Evolutionary conservation across 2,888 invertebrate species (phyloP), one percentile per base, ranked within the genome.

Genomic region (Panopea generosa): DNA sequence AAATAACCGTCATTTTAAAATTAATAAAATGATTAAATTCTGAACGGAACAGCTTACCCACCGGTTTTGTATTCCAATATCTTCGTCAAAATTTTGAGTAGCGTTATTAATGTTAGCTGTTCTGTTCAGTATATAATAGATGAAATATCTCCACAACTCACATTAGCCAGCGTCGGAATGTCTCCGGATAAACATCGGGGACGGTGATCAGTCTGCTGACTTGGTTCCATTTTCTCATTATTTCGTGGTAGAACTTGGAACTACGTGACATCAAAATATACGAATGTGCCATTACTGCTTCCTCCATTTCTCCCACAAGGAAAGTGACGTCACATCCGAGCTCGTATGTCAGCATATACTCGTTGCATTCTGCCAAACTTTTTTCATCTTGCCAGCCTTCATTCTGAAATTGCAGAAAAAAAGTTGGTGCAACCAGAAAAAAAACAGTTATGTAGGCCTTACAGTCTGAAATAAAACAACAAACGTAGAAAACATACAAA

Each of bases 241-340:
- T 29, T 3, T 77, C 24, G n/a, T 59, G 56, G 62, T 43, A 26
- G 57, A 52, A 18, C 29, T 60, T 60, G 29, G 60, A 45, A 29
- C 63, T 81, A 18, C 80, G 65, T 11, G 73, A 61, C 47, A 56
- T 60, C 1, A 81, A 63, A 2, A 81, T 55, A 59, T 52, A 81
- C 16, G 61, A 68, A 43, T 81, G 80, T 2, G 73, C 77, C 3
- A 29, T 26, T 0, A 77, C 45, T 0, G 29, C 67, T 11, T 73
- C 74, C 20, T 68, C 57, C 20, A 11, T 20, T 29, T 61, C 43
- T 14, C 71, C 77, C 7, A 81, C 73, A n/a, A 81, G 27, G 40
- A 77, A 60, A 22, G 73, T 77, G 68, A 81, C 77, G 71, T 81
- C 80, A 74, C 73, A 70, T 22, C 47, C 70, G 20, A 81, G 63